Conservation (phyloP, 2,888 invertebrate species). For the Drosophila borealis region DNA sequence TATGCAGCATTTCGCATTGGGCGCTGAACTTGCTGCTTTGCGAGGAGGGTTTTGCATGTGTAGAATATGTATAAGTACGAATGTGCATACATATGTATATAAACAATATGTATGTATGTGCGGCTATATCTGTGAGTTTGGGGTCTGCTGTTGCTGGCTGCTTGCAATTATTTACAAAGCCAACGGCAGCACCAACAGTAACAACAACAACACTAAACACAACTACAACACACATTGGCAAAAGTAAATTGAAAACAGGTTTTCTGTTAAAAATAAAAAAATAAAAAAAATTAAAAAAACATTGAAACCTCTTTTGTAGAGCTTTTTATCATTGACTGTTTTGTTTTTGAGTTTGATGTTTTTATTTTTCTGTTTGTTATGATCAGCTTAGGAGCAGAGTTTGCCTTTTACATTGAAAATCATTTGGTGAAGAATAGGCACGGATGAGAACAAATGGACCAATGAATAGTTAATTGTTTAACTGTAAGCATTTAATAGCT, state of each 20-base stretch:
- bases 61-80: constrained; percentile 19
- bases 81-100: constrained; percentile 9
- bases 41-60: constrained; percentile 47
- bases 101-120: constrained; percentile 15
- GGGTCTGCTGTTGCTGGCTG: constrained; percentile 68
- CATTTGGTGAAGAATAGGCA: constrained; percentile 14
- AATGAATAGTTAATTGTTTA: constrained; percentile 19
- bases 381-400: constrained; percentile 17
- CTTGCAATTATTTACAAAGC: constrained; percentile 80
- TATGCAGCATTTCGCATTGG: constrained; percentile 43
- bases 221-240: constrained; percentile 52
- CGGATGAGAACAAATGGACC: constrained; percentile 23
- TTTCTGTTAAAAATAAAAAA: constrained; percentile 54
- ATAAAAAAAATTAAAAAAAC: constrained; percentile 36
- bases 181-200: constrained; percentile 56
- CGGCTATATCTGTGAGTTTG: constrained; percentile 53
- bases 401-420: constrained; percentile 18
- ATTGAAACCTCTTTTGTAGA: constrained; percentile 79
- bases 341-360: constrained; percentile 39
- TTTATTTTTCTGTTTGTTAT: constrained; percentile 23
- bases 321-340: constrained; percentile 71
- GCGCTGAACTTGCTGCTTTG: constrained; percentile 56
- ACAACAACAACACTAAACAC: constrained; percentile 40
- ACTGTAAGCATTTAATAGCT: constrained; percentile 8
- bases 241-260: constrained; percentile 77